Base-by-base conservation (phyloP, 2,113 vertebrate species). In the Arizona elegans region DNA sequence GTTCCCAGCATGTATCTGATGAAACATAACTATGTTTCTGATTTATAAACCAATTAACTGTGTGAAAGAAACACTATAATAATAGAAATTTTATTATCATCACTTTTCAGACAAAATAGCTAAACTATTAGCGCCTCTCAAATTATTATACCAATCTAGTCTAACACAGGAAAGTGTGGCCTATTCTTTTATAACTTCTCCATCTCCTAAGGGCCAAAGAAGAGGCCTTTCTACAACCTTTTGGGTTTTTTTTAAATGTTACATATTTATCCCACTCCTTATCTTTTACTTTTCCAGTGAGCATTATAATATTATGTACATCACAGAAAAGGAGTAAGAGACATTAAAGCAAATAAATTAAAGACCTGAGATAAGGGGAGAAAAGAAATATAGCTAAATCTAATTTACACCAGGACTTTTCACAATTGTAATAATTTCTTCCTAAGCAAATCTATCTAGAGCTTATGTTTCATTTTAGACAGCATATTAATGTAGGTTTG, bases 1-100 rank as follows among this genome's bases (percentile, higher is more conserved):
- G 92, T 93, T 92, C 8, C 0, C 93, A 93, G 90, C 94, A 86
- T 96, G 90, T 96, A 93, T 96, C 58, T 93, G 58, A 6, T 95
- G 90, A 94, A 94, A 96, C 91, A 96, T 3, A 12, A 53, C 93
- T 93, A 47, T 86, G 89, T 96, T 90, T 93, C 94, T 95, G 95
- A 86, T 94, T 70, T 96, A 94, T 94, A 95, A 91, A 26, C 92
- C 96, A 95, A 93, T 58, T 93, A 96, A 95, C 95, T 89, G 96
- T 94, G 75, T 92, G 92, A 90, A 95, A 92, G 91, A 89, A 96
- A 62, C 26, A 29, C 59, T 62, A 29, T 62, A 29, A 62, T 62
- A 62, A 62, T 62, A 62, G 26, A 62, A 62, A 91, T 13, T 91
- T 21, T 95, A 88, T 93, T 91, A 58, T 58, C 23, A 58, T 75